phyloP scores from a whole-genome alignment of 2,113 vertebrate genomes.

The Pseudorectes ferrugineus region DNA sequence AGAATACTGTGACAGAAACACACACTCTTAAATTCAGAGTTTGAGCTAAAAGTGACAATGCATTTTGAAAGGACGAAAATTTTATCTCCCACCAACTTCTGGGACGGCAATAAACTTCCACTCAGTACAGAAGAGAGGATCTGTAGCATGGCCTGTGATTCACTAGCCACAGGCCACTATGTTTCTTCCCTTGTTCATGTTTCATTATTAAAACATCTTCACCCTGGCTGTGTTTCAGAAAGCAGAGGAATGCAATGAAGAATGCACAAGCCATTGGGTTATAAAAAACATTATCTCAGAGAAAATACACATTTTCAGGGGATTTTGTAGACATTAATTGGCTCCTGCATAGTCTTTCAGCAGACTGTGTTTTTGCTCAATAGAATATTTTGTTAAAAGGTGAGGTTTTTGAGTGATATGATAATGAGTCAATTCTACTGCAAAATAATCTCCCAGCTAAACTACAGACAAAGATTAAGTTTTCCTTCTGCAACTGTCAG shows the following conservation, averaged over 20 bases:
- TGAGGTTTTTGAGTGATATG: neutral
- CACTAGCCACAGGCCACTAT: neutral
- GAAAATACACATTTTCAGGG: neutral
- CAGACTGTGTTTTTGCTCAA: neutral
- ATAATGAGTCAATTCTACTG: neutral
- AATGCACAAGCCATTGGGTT: neutral
- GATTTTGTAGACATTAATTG: neutral
- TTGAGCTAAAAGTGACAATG: neutral
- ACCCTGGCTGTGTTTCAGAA: neutral
- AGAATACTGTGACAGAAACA: neutral
- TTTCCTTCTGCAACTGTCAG: neutral
- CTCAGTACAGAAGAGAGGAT: neutral
- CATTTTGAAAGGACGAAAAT: neutral
- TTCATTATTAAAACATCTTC: neutral
- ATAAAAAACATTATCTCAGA: neutral
- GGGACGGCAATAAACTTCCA: fast-evolving
- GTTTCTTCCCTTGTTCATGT: neutral
- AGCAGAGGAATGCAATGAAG: neutral
- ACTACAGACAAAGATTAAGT: neutral
- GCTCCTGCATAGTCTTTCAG: neutral
- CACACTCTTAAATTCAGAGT: neutral
- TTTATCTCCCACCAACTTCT: neutral
- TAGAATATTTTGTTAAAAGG: neutral
- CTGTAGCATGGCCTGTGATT: neutral
- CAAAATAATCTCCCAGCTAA: neutral